Percentiles rank a stretch among this genome's conserved stretches.
phyloP scores from a whole-genome alignment of 2,797 vertebrate species.

The Dallia pectoralis region DNA sequence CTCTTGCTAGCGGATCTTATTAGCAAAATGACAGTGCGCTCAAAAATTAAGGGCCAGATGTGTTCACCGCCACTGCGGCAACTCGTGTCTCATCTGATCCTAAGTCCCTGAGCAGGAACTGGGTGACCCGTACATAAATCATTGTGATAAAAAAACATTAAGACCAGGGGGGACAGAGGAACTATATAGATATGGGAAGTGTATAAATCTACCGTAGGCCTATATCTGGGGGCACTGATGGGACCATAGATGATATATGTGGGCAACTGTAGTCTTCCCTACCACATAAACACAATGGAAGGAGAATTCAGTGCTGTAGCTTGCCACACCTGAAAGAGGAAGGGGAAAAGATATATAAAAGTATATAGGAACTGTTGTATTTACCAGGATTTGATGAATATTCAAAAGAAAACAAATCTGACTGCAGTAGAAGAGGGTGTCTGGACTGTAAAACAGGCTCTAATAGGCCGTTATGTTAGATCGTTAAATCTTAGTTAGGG shows the following conservation, averaged over 20 bases:
- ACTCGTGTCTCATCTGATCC: constrained; percentile 26
- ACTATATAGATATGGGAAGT: constrained; percentile 54
- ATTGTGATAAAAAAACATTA: constrained; percentile 42
- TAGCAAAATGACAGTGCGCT: constrained; percentile 27
- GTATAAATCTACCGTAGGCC: constrained; percentile 60
- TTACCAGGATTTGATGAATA: constrained; percentile 30
- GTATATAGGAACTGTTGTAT: constrained; percentile 35
- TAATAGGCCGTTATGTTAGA: constrained; percentile 35
- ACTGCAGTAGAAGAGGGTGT: background rate
- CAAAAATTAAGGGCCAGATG: constrained; percentile 19
- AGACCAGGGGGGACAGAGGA: constrained; percentile 47
- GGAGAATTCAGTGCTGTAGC: constrained; percentile 43
- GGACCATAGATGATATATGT: constrained; percentile 50
- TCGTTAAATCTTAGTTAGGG: constrained; percentile 9
- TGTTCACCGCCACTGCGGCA: constrained; percentile 12
- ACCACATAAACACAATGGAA: constrained; percentile 42
- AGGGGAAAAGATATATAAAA: constrained; percentile 9
- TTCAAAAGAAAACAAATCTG: constrained; percentile 7
- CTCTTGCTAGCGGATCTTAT: constrained; percentile 38
- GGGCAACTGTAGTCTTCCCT: constrained; percentile 40
- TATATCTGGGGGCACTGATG: constrained; percentile 50
- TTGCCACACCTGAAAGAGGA: constrained; percentile 30
- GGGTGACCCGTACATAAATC: constrained; percentile 35
- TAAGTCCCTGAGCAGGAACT: constrained; percentile 24
- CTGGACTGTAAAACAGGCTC: constrained; percentile 32